Base-by-base conservation (phyloP, 2,888 invertebrate genomes). In the Leptarthrus brevirostris region DNA sequence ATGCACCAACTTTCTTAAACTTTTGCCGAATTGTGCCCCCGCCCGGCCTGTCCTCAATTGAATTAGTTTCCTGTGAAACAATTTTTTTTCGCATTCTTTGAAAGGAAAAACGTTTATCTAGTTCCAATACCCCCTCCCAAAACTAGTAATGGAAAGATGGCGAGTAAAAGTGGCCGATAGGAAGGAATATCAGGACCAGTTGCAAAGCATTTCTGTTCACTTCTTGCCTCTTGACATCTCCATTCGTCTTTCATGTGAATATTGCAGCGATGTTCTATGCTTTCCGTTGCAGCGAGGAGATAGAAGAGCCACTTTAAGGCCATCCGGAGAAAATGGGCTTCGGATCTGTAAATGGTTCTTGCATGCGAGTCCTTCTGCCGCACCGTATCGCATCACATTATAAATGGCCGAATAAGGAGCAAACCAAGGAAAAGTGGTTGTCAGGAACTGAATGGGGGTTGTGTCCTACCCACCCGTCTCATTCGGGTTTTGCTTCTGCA, bases 21-120 rank as follows among this genome's bases (percentile, higher is more conserved):
- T 69, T 69, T 69, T 52, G 52, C 52, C 69, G 69, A 69, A 52
- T 30, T 52, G 69, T 69, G 52, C 34, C 30, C 34, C 52, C 22
- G 12, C 34, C 52, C 30, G 52, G 52, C 52, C 69, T 69, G 53
- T 71, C 64, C 66, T 34, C 54, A 66, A 74, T 72, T 74, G 74
- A 74, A 74, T 74, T 74, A 74, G 74, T 74, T 74, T 72, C 72
- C 53, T 64, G 72, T 44, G 49, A 74, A 72, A 72, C 47, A 52
- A 54, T 72, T 74, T 61, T 53, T 47, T 61, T 49, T 24, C 72
- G 12, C 53, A 70, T 26, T 44, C 64, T 54, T 16, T 74, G 71
- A 72, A 72, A 71, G 49, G 47, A 56, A 18, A 72, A 74, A 56
- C 58, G 66, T 74, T 74, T 74, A 72, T 74, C 72, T 74, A 56